phyloP scores from a whole-genome alignment of 2,888 invertebrate species.

The Chromoteleia sp. region DNA sequence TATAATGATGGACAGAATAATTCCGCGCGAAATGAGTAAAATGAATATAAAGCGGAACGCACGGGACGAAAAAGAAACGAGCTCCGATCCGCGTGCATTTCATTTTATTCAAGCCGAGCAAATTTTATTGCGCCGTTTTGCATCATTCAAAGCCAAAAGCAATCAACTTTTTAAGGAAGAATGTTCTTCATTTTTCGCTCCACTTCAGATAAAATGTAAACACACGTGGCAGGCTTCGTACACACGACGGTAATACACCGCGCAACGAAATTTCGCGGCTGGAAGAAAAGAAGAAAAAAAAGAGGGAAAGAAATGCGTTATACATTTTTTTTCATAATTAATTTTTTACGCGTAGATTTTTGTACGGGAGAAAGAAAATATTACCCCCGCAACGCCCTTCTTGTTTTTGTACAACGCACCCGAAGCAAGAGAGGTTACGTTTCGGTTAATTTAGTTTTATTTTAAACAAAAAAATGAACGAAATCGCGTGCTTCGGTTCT shows the following conservation, averaged over 20 bases:
- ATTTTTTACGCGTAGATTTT: no score
- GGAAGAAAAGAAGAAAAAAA: background rate
- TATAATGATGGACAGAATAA: slow-evolving; percentile 35
- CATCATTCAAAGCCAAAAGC: slow-evolving; percentile 2
- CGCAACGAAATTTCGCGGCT: slow-evolving; percentile 1
- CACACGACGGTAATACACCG: background rate
- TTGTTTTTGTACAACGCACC: background rate
- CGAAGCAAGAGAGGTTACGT: slow-evolving; percentile 20
- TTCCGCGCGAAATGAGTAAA: slow-evolving; percentile 9
- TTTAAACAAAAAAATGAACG: slow-evolving; percentile 32
- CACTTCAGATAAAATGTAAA: slow-evolving; percentile 13
- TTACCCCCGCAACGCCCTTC: background rate
- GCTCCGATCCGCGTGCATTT: slow-evolving; percentile 19
- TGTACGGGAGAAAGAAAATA: background rate
- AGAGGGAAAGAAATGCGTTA: no score
- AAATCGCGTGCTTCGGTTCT: slow-evolving; percentile 21
- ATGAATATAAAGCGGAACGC: slow-evolving; percentile 6
- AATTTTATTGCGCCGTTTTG: slow-evolving; percentile 12
- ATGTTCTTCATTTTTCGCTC: slow-evolving; percentile 2
- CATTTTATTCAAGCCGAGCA: slow-evolving; percentile 9
- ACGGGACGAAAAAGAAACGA: background rate
- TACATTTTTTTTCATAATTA: no score
- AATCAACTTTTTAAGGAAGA: slow-evolving; percentile 11
- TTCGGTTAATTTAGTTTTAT: slow-evolving; percentile 38
- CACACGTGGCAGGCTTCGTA: background rate